Percentiles rank a stretch among this genome's conserved stretches.
Evolutionary conservation across 2,113 vertebrate genomes (phyloP).

Genomic region (Stomatorhinus ivindoensis): DNA sequence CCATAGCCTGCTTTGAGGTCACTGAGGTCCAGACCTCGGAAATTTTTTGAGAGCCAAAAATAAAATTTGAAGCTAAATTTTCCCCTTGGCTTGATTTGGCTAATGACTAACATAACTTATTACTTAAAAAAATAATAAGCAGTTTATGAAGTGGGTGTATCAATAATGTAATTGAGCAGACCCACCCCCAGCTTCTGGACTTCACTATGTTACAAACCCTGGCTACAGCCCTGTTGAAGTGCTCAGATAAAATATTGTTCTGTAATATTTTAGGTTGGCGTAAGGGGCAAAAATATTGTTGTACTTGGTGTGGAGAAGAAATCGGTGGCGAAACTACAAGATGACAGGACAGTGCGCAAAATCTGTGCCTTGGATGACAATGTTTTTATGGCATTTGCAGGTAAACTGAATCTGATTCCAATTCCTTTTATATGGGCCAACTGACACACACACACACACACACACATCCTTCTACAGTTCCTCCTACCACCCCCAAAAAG

Average conservation of each 20-base stretch:
- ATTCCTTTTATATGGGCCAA: not conserved
- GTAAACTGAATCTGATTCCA: conserved; percentile 37
- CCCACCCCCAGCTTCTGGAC: too few species aligned
- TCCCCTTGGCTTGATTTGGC: too few species aligned
- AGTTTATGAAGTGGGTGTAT: too few species aligned
- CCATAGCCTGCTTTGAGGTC: not conserved
- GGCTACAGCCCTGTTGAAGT: not conserved
- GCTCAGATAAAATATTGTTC: not conserved
- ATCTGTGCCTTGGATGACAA: conserved; percentile 79
- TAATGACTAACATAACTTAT: too few species aligned
- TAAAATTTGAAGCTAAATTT: too few species aligned
- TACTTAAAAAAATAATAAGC: too few species aligned
- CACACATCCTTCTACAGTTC: not conserved
- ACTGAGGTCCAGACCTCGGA: too few species aligned
- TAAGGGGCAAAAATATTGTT: conserved; percentile 73
- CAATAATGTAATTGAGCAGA: too few species aligned
- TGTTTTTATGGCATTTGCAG: conserved; percentile 82
- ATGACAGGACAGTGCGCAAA: conserved; percentile 77
- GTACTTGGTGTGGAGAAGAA: conserved; percentile 84
- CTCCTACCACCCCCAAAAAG: not conserved
- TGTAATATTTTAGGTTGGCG: conserved; percentile 61
- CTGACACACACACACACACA: not conserved
- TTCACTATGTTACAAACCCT: too few species aligned
- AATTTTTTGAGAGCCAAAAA: too few species aligned
- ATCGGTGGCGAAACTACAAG: conserved; percentile 76